Base-by-base conservation (phyloP, 1,140 invertebrate species). In the Fopius arisanus region DNA sequence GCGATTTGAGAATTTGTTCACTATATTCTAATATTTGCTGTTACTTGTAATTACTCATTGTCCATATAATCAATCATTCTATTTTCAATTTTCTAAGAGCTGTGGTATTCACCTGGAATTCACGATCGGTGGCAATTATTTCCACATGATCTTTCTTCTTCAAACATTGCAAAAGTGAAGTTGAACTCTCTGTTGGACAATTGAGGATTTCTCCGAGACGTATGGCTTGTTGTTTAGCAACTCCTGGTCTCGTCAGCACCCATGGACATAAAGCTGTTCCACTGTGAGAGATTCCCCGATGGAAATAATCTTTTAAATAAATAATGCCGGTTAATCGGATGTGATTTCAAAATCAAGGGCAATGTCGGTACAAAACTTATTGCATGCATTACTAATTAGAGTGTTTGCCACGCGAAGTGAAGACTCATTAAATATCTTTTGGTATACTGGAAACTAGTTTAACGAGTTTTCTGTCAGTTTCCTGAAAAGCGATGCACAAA, bases 221-320 rank as follows among this genome's bases (percentile, higher is more conserved):
- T 51, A 89, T 84, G 0, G 93, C 91, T 75, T 93, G 91, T 9
- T 87, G 80, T 7, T 89, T 84, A 0, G 92, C 90, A 71, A 92
- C 87, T 10, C 91, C 91, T 26, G 92, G 84, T 67, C 85, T 88
- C 0, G 92, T 90, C 65, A 94, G 88, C 0, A 93, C 91, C 95
- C 95, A 97, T 0, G 93, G 90, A 79, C 92, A 93, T 7, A 95
- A 84, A 1, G 93, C 92, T 1, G 93, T 95, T 1, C 95, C 95
- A 80, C 94, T 94, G 86, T 95, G 91, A 0, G 93, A 91, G 70
- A 96, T 94, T 3, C 87, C 94, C 51, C 91, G 90, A 68, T 93
- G 92, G 74, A 95, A 94, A 3, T 95, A 78, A 66, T 91, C 93
- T 94, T 65, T 70, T 23, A 68, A 62, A 40, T n/a, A 54, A 14